Evolutionary conservation across 2,113 vertebrate species (phyloP).

Genomic region (Romanogobio albipinnatus): DNA sequence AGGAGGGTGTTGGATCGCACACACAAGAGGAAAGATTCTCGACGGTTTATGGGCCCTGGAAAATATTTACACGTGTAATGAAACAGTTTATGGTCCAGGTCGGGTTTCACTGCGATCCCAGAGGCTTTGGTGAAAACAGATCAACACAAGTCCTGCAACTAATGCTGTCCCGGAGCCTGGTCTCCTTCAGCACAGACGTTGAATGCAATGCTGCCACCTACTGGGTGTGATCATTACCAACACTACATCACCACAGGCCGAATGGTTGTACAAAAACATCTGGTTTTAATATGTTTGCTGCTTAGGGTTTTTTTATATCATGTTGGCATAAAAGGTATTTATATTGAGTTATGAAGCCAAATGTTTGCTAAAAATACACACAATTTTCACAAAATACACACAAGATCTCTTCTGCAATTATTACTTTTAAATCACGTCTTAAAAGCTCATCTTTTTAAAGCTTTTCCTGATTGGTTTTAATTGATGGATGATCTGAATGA

Average conservation of each 20-base stretch:
- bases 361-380: too few relatives aligned
- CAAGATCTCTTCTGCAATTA: too few relatives aligned
- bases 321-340: too few relatives aligned
- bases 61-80: constrained; percentile 64
- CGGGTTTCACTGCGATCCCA: constrained; percentile 61
- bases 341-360: too few relatives aligned
- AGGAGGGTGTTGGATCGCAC: background rate
- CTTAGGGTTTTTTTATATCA: too few relatives aligned
- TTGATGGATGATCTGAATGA: too few relatives aligned
- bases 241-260: constrained; percentile 35
- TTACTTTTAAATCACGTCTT: too few relatives aligned
- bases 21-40: background rate
- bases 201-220: constrained; percentile 71
- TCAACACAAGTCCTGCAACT: constrained; percentile 38
- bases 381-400: too few relatives aligned
- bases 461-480: too few relatives aligned
- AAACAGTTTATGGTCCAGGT: constrained; percentile 62
- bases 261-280: too few relatives aligned
- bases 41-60: constrained; percentile 58
- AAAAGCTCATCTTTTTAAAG: too few relatives aligned
- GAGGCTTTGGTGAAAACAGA: constrained; percentile 50
- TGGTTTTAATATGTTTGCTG: too few relatives aligned
- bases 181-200: background rate
- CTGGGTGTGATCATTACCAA: constrained; percentile 57
- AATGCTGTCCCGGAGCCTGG: background rate